Percentiles rank a stretch among this genome's conserved stretches.
Evolutionary conservation across 2,113 vertebrate species (phyloP).

Genomic region (Orientallactaga bullata): DNA sequence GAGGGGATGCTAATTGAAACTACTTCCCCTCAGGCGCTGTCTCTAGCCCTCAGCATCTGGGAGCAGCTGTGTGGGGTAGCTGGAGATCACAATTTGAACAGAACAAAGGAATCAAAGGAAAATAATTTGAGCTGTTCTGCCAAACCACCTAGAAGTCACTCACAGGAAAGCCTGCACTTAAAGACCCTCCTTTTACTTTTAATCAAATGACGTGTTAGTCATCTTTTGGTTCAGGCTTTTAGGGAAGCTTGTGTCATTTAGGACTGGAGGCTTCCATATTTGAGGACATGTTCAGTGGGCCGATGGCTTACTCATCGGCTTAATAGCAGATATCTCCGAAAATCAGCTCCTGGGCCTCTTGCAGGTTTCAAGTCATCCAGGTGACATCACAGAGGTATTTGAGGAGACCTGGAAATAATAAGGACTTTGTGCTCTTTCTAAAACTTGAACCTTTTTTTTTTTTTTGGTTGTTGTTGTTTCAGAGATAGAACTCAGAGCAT

Average conservation of each 20-base stretch:
- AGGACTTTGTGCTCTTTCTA: neutral
- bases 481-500: neutral
- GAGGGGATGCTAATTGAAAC: conserved; percentile 62
- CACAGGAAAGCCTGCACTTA: neutral
- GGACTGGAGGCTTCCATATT: neutral
- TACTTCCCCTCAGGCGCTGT: conserved; percentile 4
- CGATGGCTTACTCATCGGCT: neutral
- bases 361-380: neutral
- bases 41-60: neutral
- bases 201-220: neutral
- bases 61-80: neutral
- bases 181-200: neutral
- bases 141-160: neutral
- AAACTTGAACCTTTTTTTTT: too few relatives aligned
- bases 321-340: neutral
- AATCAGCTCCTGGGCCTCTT: neutral
- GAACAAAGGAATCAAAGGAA: neutral
- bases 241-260: neutral
- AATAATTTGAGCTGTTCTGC: neutral
- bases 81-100: neutral
- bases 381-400: neutral
- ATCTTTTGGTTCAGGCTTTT: neutral
- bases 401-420: neutral
- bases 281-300: neutral
- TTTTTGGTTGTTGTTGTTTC: too few relatives aligned